Evolutionary conservation across 2,797 vertebrate species (phyloP).

Genomic region (Delichon dasypus): DNA sequence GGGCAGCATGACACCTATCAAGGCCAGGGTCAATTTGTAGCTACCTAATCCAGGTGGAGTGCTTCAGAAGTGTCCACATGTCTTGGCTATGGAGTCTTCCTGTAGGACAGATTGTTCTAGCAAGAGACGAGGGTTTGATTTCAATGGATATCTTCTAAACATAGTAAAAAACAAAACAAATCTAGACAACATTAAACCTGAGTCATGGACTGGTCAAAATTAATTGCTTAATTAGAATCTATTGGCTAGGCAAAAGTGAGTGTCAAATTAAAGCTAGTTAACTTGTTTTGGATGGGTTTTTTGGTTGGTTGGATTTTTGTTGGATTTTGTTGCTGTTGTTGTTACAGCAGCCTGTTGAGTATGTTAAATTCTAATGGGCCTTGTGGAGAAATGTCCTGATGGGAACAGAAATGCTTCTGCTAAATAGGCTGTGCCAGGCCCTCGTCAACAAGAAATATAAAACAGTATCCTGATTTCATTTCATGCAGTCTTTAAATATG

Average conservation of each 20-base stretch:
- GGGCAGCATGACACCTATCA: background rate
- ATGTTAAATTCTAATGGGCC: background rate
- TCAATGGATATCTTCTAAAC: background rate
- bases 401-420: background rate
- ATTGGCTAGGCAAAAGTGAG: background rate
- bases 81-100: background rate
- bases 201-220: background rate
- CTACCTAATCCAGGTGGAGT: background rate
- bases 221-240: background rate
- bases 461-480: background rate
- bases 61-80: background rate
- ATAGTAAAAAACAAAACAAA: background rate
- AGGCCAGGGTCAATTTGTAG: background rate
- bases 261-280: background rate
- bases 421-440: background rate
- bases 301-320: background rate
- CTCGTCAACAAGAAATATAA: background rate
- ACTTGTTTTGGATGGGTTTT: background rate
- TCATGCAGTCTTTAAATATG: background rate
- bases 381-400: background rate
- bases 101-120: background rate
- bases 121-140: background rate
- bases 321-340: background rate
- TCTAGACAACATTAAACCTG: background rate
- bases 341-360: background rate